Base-by-base conservation (phyloP, 2,113 vertebrate genomes). In the Pomatostomus ruficeps region DNA sequence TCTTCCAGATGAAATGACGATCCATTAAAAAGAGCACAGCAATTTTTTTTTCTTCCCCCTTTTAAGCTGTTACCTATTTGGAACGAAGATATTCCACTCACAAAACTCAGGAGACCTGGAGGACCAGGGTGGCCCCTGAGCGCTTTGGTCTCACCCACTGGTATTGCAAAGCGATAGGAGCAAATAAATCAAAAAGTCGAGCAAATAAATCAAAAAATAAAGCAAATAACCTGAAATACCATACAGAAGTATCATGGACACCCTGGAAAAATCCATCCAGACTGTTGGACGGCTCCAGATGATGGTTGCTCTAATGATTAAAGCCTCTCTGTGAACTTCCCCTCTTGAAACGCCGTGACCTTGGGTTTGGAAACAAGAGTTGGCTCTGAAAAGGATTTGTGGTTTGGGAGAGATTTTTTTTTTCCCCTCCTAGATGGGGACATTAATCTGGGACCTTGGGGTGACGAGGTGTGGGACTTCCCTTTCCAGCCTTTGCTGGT, bases 231-330 rank as follows among this genome's bases (percentile, higher is more conserved):
- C 10, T 18, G 35, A 83, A 76, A 48, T 33, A 4, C 16, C 1
- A 0, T 35, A 68, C 20, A 49, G 74, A 55, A 75, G 11, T 55
- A 85, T 65, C 58, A 16, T 7, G 62, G 42, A 45, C 2, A 17
- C 20, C 25, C 22, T 45, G 29, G 29, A 66, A 76, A 79, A 85
- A 65, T 68, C n/a, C 23, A 57, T 31, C 15, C 23, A 23, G 23
- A 22, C 23, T 0, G 0, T 13, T 51, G 43, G 35, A 18, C 16
- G 66, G 20, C 42, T 86, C 65, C 1, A 2, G 36, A 21, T 0
- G 1, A 19, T 23, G 29, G 14, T 36, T 66, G 3, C 11, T 81
- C 11, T 38, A 59, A 49, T 38, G 67, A 87, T 67, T 61, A 36
- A 82, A 91, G n/a, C 11, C 31, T 36, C 14, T 8, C 8, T n/a